phyloP scores from a whole-genome alignment of 2,113 vertebrate genomes.

The Trogon surrucura region DNA sequence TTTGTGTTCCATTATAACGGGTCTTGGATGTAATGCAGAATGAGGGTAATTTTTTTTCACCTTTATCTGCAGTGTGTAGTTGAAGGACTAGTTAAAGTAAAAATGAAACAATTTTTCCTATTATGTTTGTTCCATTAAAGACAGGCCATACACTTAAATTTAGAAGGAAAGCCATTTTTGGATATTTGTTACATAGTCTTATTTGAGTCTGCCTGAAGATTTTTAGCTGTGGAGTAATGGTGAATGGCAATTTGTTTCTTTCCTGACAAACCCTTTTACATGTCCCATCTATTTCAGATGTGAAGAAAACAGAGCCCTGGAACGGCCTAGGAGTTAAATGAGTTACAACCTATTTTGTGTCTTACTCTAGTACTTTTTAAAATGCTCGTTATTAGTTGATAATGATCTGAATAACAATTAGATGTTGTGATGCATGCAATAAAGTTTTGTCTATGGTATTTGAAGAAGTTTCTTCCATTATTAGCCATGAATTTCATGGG shows the following conservation, averaged over 20 bases:
- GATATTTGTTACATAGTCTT: neutral
- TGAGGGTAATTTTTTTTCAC: neutral
- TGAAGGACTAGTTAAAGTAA: neutral
- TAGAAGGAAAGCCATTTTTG: neutral
- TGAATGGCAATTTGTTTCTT: neutral
- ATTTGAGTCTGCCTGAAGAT: neutral
- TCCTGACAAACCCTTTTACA: neutral
- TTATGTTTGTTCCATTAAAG: neutral
- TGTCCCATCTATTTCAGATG: neutral
- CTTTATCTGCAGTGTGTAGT: neutral
- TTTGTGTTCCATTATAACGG: neutral
- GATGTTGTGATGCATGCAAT: neutral
- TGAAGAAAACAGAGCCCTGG: neutral
- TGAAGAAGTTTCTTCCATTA: neutral
- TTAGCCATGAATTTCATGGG: neutral
- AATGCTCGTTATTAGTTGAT: neutral
- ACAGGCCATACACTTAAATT: neutral
- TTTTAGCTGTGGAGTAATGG: neutral
- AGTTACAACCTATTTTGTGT: neutral
- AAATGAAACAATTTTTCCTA: neutral
- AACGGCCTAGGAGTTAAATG: neutral
- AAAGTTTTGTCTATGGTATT: neutral
- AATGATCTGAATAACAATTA: neutral
- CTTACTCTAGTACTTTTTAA: neutral
- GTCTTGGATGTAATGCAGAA: neutral